Conservation (phyloP, 2,113 vertebrate species). For the Falco punctatus region DNA sequence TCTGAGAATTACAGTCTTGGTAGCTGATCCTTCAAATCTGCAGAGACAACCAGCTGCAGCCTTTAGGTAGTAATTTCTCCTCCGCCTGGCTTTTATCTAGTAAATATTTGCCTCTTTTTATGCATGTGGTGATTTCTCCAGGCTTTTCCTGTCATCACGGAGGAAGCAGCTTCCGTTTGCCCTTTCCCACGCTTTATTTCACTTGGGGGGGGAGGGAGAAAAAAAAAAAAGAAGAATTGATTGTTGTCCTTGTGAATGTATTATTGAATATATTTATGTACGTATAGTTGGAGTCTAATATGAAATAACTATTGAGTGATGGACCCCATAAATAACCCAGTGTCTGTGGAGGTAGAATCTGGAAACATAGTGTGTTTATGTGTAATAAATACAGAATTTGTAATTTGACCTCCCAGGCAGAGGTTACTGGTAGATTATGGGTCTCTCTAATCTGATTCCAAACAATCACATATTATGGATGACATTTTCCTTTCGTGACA, state of each 20-base stretch:
- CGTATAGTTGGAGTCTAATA: neutral
- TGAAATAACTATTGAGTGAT: neutral
- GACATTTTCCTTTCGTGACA: neutral
- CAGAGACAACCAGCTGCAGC: constrained; percentile 25
- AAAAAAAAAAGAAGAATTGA: neutral
- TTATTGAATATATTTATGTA: neutral
- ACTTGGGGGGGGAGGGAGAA: neutral
- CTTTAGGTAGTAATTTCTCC: neutral
- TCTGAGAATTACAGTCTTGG: constrained; percentile 28
- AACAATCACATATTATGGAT: neutral
- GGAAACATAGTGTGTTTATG: neutral
- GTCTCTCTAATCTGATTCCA: neutral
- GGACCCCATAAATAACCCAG: neutral
- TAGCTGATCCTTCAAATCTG: constrained; percentile 54
- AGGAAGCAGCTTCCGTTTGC: neutral
- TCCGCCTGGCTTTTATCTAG: constrained; percentile 1
- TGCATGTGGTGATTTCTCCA: neutral
- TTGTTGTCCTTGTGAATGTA: neutral
- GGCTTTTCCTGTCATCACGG: constrained; percentile 15
- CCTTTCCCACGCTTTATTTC: neutral
- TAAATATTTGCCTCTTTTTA: constrained; percentile 17
- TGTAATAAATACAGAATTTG: neutral
- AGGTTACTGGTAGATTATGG: neutral
- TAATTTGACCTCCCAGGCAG: neutral
- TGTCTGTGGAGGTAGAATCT: neutral